Conservation (phyloP, 2,113 vertebrate genomes). For the Smithornis capensis region DNA sequence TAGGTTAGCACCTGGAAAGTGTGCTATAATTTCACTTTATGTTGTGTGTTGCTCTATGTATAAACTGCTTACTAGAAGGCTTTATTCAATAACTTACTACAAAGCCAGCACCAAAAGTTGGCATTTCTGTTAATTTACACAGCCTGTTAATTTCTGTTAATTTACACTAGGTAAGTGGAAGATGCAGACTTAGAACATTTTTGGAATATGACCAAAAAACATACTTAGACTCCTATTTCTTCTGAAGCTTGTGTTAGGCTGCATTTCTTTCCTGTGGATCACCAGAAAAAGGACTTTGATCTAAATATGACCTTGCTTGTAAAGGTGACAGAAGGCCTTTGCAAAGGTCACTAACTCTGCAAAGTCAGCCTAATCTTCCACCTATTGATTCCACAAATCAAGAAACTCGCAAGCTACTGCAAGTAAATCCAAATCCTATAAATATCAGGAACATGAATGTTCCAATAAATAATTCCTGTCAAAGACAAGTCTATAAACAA, state of each 20-base stretch:
- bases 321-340: background rate
- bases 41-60: background rate
- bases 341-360: background rate
- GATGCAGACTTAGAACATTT: background rate
- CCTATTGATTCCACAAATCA: slow-evolving; percentile 18
- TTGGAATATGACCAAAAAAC: background rate
- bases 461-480: slow-evolving; percentile 23
- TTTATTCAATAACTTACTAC: background rate
- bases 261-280: background rate
- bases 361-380: slow-evolving; percentile 17
- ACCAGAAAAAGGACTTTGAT: background rate
- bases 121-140: background rate
- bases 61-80: background rate
- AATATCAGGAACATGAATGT: background rate
- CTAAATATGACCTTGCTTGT: background rate
- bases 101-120: background rate
- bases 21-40: background rate
- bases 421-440: slow-evolving; percentile 36
- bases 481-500: slow-evolving; percentile 19
- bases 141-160: background rate
- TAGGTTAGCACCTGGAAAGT: background rate
- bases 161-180: background rate
- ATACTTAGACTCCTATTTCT: background rate
- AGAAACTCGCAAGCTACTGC: background rate
- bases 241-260: background rate